Evolutionary conservation across 2,113 vertebrate genomes (phyloP), one percentile per base, ranked within the genome.

Genomic region (Oreochromis spilurus): DNA sequence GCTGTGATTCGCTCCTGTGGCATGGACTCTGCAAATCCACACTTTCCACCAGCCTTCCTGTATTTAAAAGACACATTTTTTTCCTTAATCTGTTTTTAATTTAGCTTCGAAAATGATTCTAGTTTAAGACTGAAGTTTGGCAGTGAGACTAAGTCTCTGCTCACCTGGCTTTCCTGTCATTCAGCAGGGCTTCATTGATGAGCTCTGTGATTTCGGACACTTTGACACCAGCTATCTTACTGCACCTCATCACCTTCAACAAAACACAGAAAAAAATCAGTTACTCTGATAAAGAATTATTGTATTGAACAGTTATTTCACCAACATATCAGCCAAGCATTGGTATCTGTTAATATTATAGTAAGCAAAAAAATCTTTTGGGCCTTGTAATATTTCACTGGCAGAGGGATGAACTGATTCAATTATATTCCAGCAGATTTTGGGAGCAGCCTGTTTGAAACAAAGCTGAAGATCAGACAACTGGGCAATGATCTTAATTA

Each of bases 221-320:
- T 94, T 99, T 99, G 24, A 99, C 98, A 19, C 97, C 98, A 91
- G 99, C 96, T 88, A 99, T 98, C 96, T 99, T 98, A 93, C 97
- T 99, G 96, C 99, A 99, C 83, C 98, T 96, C 93, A 99, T 96
- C 84, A 99, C 97, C 99, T 99, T 89, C 77, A 87, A 88, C 14
- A 58, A 13, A 54, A 86, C 21, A 89, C 2, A 87, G 2, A 29
- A 24, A 26, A 14, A 29, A 8, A 14, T 6, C 2, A 7, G 13
- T 31, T 50, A 0, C 43, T 75, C 24, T 19, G 24, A 48, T 50
- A 19, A 29, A 75, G 9, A 50, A 75, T 26, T 4, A 19, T 5
- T 48, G 2, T 48, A 48, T 0, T 48, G 0, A 29, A 75, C 24
- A 16, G 5, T 75, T 75, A 48, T 48, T 75, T 75, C 8, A n/a